Evolutionary conservation across 2,797 vertebrate genomes (phyloP).

Genomic region (Cygnus olor): DNA sequence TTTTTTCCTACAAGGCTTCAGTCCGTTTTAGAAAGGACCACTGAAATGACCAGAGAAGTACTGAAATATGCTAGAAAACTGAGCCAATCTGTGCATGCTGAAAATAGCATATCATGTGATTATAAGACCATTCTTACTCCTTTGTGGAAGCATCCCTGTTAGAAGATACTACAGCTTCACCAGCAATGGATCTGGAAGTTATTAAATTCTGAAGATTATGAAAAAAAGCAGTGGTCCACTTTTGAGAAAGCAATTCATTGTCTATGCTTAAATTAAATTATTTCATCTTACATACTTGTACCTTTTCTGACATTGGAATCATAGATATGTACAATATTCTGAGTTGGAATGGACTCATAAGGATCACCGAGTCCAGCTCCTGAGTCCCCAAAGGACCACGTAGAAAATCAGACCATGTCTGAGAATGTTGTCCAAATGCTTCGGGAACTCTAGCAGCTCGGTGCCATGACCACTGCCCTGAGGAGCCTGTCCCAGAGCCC

Average conservation of each 20-base stretch:
- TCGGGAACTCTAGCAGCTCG: no score
- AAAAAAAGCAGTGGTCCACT: background rate
- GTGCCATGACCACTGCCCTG: no score
- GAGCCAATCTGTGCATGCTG: background rate
- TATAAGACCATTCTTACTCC: background rate
- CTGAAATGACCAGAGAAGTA: background rate
- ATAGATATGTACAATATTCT: no score
- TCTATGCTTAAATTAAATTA: background rate
- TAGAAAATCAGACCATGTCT: no score
- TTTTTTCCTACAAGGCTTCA: background rate
- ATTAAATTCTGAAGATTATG: background rate
- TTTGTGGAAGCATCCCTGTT: background rate
- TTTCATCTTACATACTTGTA: background rate
- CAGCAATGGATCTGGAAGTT: background rate
- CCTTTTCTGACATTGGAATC: background rate
- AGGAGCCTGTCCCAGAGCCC: no score
- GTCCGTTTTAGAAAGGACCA: background rate
- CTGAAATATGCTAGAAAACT: background rate
- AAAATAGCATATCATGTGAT: background rate
- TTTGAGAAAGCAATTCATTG: background rate
- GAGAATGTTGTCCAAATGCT: no score
- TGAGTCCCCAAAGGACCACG: no score
- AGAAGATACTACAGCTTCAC: background rate
- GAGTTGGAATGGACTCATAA: no score
- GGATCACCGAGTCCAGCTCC: no score